Base-by-base conservation (phyloP, 2,888 invertebrate genomes). In the Dryocosmus kuriphilus region DNA sequence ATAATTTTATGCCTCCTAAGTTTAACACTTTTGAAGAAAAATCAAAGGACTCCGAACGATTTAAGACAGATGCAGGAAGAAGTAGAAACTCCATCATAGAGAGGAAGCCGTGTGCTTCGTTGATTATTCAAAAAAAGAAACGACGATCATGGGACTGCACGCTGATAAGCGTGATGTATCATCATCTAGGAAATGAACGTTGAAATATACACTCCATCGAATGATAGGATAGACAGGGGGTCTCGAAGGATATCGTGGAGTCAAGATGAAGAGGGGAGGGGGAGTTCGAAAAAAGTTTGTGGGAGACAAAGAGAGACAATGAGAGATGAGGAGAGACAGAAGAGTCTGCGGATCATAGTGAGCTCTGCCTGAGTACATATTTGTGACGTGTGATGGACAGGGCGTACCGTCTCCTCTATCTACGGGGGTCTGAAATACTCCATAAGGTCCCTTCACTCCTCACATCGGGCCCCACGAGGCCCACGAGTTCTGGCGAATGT, bases 351-450 rank as follows among this genome's bases (percentile, higher is more conserved):
- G 24, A 38, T 38, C 65, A 67, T 27, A 85, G 88, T 87, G 87
- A 89, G 89, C 89, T 89, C 89, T 87, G 88, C 89, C 89, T 90
- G 90, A 90, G 90, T 90, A 90, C 89, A 89, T 88, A 89, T 89
- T 85, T 86, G 85, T 90, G 90, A 90, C 89, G 86, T 84, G 86
- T 90, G 90, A 90, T 91, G 90, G 90, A 90, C 90, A 51, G 32
- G 71, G 90, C 88, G 89, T 89, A 88, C 87, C 88, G 88, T 86
- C 85, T 87, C 85, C 88, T 86, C 88, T 86, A 74, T 89, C 89
- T 88, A 88, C 88, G 87, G 89, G 89, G 89, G 89, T 86, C 84
- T 84, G 77, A 81, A 78, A 79, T 79, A 78, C 79, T 75, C 63
- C 78, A 65, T 57, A 71, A 67, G 78, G 77, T n/a, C 60, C 75